A percentile compares a stretch with the other conserved stretches of the same genome.
Evolutionary conservation across 2,888 invertebrate species (phyloP).

Genomic region (Spialia ferax): DNA sequence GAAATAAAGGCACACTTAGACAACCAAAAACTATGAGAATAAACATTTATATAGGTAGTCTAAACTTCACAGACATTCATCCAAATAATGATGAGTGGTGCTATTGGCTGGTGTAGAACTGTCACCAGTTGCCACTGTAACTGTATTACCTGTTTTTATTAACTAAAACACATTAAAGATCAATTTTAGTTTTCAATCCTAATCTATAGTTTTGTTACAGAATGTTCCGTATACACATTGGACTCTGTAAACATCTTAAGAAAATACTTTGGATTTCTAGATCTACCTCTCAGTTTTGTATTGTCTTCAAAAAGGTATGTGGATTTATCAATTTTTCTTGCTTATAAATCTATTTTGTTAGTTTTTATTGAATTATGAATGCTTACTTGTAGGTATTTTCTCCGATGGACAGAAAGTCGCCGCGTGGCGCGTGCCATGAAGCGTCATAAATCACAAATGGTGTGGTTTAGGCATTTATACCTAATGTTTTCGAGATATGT

Average conservation of each 20-base stretch:
- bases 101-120: too few relatives aligned
- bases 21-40: too few relatives aligned
- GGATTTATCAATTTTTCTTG: conserved; percentile 33
- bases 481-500: conserved; percentile 96
- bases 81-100: too few relatives aligned
- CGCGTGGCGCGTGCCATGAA: conserved; percentile 92
- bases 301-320: conserved; percentile 92
- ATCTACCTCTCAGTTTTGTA: conserved; percentile 93
- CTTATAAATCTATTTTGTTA: not conserved
- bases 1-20: too few relatives aligned
- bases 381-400: conserved; percentile 85
- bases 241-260: conserved; percentile 94
- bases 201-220: conserved; percentile 78
- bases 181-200: too few relatives aligned
- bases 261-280: conserved; percentile 94
- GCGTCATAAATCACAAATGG: conserved; percentile 95
- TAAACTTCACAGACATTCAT: too few relatives aligned
- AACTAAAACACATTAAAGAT: too few relatives aligned
- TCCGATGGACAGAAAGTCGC: conserved; percentile 87
- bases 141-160: too few relatives aligned
- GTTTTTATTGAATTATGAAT: not conserved
- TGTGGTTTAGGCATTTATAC: conserved; percentile 97
- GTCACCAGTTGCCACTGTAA: too few relatives aligned
- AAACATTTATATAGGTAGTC: too few relatives aligned
- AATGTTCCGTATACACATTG: conserved; percentile 93